A percentile compares a stretch with the other conserved stretches of the same genome.
These are phyloP conservation scores for Sphinx pinastri DNA, from an alignment of 2,888 invertebrate genomes.

Conservation along the genomic window DNA sequence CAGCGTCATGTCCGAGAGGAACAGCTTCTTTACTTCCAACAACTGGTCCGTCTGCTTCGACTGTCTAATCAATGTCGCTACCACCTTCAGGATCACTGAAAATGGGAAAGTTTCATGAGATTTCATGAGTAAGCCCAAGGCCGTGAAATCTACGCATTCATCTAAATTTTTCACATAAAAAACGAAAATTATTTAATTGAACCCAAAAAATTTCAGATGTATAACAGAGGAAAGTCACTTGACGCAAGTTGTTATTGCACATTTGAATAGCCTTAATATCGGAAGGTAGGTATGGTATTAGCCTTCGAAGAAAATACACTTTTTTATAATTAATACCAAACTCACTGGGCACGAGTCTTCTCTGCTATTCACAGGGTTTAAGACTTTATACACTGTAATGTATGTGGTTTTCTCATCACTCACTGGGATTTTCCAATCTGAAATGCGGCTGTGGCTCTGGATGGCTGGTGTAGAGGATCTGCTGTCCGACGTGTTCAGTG, in stretches of 20 bases:
- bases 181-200: too few species aligned
- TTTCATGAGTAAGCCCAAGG: neutral
- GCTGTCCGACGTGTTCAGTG: slow-evolving; percentile 98
- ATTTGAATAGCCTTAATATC: too few species aligned
- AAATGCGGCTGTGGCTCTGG: slow-evolving; percentile 98
- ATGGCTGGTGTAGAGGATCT: slow-evolving; percentile 96
- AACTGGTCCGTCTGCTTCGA: slow-evolving; percentile 97
- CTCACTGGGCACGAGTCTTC: too few species aligned
- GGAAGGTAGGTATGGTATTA: too few species aligned
- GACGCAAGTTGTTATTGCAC: neutral
- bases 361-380: neutral
- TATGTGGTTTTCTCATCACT: slow-evolving; percentile 58
- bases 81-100: slow-evolving; percentile 98
- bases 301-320: too few species aligned
- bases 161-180: too few species aligned
- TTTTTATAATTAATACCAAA: too few species aligned
- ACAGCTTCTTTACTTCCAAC: slow-evolving; percentile 96
- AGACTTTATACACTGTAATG: too few species aligned
- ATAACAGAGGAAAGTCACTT: too few species aligned
- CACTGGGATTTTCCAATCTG: slow-evolving; percentile 98
- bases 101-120: too few species aligned
- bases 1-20: slow-evolving; percentile 99
- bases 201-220: too few species aligned
- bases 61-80: slow-evolving; percentile 97
- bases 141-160: too few species aligned